A percentile compares a stretch with the other conserved stretches of the same genome.
Evolutionary conservation across 2,888 invertebrate species (phyloP).

Genomic region (Halictus quadricinctus): DNA sequence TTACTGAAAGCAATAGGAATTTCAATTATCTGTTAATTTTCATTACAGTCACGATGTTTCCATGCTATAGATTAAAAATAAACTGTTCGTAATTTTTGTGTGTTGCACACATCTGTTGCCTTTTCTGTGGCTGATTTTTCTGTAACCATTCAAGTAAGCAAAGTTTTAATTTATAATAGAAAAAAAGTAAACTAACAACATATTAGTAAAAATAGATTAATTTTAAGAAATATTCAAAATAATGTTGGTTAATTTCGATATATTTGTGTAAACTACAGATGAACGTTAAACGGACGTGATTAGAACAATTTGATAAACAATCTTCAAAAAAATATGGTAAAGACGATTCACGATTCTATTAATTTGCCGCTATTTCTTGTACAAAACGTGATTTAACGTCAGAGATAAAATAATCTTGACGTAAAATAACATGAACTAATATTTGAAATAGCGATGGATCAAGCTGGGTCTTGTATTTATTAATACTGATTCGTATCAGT

Average conservation of each 20-base stretch:
- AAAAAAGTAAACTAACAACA: too few species aligned
- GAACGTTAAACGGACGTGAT: too few species aligned
- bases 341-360: not conserved
- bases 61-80: not conserved
- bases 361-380: not conserved
- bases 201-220: too few species aligned
- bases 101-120: too few species aligned
- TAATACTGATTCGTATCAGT: slow-evolving; percentile 11
- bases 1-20: not conserved
- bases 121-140: too few species aligned
- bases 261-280: too few species aligned
- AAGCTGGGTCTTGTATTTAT: slow-evolving; percentile 1
- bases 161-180: too few species aligned
- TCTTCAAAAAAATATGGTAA: not conserved
- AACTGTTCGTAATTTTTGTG: not conserved
- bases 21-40: not conserved
- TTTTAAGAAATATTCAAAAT: too few species aligned
- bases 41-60: not conserved
- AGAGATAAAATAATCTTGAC: not conserved
- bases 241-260: too few species aligned
- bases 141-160: too few species aligned
- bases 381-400: not conserved
- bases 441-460: not conserved
- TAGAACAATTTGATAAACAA: too few species aligned
- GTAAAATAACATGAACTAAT: not conserved